Evolutionary conservation across 2,113 vertebrate species (phyloP).

Genomic region (Ginglymostoma cirratum): DNA sequence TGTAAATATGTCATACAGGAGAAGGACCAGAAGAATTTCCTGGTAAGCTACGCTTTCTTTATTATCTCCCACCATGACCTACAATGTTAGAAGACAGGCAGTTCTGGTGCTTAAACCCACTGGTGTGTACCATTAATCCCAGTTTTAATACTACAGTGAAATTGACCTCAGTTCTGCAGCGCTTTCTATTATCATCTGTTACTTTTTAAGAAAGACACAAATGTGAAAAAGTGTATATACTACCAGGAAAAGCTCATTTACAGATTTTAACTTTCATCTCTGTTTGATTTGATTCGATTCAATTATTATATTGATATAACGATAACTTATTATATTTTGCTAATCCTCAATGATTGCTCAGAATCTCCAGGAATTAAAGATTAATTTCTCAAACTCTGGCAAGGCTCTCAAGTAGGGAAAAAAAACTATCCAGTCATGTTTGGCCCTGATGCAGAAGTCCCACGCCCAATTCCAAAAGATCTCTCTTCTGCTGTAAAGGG

Average conservation of each 20-base stretch:
- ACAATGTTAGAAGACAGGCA: background rate
- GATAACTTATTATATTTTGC: too few species aligned
- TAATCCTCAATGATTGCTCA: too few species aligned
- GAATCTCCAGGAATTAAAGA: background rate
- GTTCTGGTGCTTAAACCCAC: background rate
- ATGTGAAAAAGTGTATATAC: background rate
- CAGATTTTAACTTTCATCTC: background rate
- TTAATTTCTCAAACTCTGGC: background rate
- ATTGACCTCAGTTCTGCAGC: background rate
- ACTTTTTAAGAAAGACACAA: background rate
- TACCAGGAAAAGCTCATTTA: too few species aligned
- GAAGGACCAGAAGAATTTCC: background rate
- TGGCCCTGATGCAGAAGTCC: too few species aligned
- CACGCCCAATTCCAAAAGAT: too few species aligned
- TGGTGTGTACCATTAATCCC: background rate
- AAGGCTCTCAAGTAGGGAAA: background rate
- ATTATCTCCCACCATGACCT: background rate
- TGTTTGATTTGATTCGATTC: too few species aligned
- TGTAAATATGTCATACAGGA: background rate
- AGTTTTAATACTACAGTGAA: background rate
- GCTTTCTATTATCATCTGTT: background rate
- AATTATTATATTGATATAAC: too few species aligned
- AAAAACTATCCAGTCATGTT: background rate
- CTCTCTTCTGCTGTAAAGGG: too few species aligned
- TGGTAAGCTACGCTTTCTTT: background rate